Evolutionary conservation across 2,113 vertebrate genomes (phyloP).

Genomic region (Sorex araneus): DNA sequence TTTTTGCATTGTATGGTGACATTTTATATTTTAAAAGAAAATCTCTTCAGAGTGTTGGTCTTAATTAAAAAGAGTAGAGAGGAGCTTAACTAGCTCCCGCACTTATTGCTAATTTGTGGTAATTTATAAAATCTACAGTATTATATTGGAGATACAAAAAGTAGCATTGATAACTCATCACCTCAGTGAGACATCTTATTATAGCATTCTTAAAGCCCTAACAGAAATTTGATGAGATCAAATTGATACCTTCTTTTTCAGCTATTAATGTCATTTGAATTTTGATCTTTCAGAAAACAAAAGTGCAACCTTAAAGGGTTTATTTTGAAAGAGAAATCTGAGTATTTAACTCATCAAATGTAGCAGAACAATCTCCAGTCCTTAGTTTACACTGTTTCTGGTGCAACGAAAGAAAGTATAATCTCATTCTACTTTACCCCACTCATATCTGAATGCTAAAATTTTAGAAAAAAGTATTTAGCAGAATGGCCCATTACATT

Average conservation of each 20-base stretch:
- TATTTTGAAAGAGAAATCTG: not conserved
- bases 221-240: conserved; percentile 48
- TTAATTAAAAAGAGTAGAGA: not conserved
- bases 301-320: not conserved
- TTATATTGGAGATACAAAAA: conserved; percentile 57
- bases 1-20: conserved; percentile 10
- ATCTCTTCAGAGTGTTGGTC: not conserved
- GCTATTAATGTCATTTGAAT: conserved; percentile 33
- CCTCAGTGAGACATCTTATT: conserved; percentile 56
- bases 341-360: not conserved
- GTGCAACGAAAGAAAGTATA: too few relatives aligned
- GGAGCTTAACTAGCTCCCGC: not conserved
- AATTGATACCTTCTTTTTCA: conserved; percentile 27
- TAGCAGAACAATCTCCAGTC: not conserved
- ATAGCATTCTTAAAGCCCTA: conserved; percentile 37
- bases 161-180: conserved; percentile 31
- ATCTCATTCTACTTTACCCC: too few relatives aligned
- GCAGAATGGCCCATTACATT: not conserved
- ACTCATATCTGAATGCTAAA: not conserved
- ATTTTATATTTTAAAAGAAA: conserved; percentile 40
- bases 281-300: not conserved
- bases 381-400: too few relatives aligned
- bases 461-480: not conserved
- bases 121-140: not conserved
- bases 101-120: conserved; percentile 34